Evolutionary conservation across 92 coral and sea anemone species (phyloP).

Genomic region (Paragorgia papillata): DNA sequence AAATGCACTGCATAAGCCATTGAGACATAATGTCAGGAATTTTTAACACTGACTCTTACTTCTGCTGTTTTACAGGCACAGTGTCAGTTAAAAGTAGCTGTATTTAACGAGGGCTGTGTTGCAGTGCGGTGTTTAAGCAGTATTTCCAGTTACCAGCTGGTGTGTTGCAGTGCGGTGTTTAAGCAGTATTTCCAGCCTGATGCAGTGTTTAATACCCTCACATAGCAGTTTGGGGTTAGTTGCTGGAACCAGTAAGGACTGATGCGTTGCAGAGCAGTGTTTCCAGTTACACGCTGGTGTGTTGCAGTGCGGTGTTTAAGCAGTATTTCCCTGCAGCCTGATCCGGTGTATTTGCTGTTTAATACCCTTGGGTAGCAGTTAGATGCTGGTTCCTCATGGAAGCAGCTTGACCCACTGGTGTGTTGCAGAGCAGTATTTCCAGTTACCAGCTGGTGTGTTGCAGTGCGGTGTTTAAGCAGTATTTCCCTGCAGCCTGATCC

Average conservation of each 20-base stretch:
- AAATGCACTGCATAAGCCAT: too few species aligned
- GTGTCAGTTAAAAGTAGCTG: constrained; percentile 25
- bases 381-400: too few species aligned
- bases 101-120: constrained; percentile 9
- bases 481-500: background rate
- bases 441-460: background rate
- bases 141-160: too few species aligned
- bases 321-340: background rate
- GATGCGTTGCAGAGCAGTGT: too few species aligned
- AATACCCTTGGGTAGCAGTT: background rate
- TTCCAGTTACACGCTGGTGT: background rate
- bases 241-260: too few species aligned
- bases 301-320: background rate
- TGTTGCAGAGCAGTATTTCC: too few species aligned
- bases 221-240: background rate
- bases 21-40: too few species aligned
- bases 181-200: background rate
- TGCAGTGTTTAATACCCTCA: background rate
- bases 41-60: constrained; percentile 3
- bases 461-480: background rate
- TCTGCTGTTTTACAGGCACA: constrained; percentile 41
- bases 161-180: background rate
- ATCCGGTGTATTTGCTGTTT: background rate
- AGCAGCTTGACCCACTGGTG: too few species aligned
- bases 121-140: constrained; percentile 1